phyloP scores from a whole-genome alignment of 2,888 invertebrate species.

The Hipparchia sbordonii region DNA sequence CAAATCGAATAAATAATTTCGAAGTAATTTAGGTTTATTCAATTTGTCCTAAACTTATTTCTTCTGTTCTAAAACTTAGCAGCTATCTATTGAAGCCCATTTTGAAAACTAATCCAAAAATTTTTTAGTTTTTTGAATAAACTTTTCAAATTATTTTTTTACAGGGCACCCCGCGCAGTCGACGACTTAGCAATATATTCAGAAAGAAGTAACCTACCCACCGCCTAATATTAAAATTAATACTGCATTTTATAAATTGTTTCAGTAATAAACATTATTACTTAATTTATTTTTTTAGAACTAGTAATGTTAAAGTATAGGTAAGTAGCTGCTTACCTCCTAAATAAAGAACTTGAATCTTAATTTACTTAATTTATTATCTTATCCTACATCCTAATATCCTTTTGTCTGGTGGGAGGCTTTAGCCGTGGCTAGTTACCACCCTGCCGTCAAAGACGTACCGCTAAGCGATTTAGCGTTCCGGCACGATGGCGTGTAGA shows the following conservation, averaged over 20 bases:
- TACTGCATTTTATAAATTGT: slow-evolving; percentile 41
- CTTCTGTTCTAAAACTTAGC: too few species aligned
- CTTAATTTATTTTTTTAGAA: slow-evolving; percentile 12
- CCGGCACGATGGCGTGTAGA: too few species aligned
- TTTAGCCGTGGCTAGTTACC: too few species aligned
- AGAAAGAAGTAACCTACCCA: slow-evolving; percentile 59
- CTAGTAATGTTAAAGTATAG: slow-evolving; percentile 38
- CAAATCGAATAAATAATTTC: too few species aligned
- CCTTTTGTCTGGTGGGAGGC: too few species aligned
- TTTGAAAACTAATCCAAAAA: not conserved
- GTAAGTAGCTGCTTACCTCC: not conserved
- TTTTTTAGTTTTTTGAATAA: not conserved
- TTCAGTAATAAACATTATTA: slow-evolving; percentile 9
- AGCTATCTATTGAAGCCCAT: too few species aligned
- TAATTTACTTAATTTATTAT: not conserved
- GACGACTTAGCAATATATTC: slow-evolving; percentile 77
- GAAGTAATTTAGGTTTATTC: too few species aligned
- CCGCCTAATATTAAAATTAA: slow-evolving; percentile 22
- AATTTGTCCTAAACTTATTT: too few species aligned
- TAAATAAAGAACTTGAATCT: not conserved
- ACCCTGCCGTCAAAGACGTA: too few species aligned
- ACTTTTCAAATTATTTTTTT: slow-evolving; percentile 43
- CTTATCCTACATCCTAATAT: too few species aligned
- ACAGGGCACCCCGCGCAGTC: slow-evolving; percentile 79
- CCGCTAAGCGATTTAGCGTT: too few species aligned